Percentiles rank a stretch among this genome's conserved stretches.
These are phyloP conservation scores for Nasonovia ribisnigri DNA, from an alignment of 2,888 invertebrate species.

Conservation along the genomic window DNA sequence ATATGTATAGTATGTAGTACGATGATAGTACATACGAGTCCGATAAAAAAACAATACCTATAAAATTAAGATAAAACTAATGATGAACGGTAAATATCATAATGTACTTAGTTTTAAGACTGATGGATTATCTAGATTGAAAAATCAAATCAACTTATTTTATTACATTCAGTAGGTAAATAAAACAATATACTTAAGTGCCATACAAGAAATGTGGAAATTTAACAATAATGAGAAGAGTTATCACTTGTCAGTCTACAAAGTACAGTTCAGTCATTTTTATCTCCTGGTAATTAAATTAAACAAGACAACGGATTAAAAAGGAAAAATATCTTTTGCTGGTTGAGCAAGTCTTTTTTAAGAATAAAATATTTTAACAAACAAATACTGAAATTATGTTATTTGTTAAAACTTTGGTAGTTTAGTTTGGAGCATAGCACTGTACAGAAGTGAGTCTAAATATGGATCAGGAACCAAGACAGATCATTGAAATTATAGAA, in stretches of 20 bases:
- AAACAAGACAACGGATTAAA: neutral
- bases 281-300: neutral
- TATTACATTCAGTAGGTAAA: too few species aligned
- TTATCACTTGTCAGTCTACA: neutral
- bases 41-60: neutral
- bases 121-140: too few species aligned
- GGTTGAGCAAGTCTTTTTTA: too few species aligned
- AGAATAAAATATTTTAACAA: too few species aligned
- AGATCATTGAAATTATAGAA: neutral
- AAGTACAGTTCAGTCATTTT: neutral
- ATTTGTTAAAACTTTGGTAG: neutral
- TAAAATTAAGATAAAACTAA: neutral
- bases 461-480: neutral
- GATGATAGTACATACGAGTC: neutral
- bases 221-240: too few species aligned
- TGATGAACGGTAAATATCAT: neutral
- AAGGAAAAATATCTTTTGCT: neutral
- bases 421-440: neutral
- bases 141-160: too few species aligned
- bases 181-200: too few species aligned
- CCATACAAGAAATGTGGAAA: too few species aligned
- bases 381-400: neutral
- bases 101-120: neutral
- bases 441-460: neutral
- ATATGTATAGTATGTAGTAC: neutral